Percentiles rank a stretch among this genome's conserved stretches.
These are phyloP conservation scores for Corythaixoides concolor DNA, from an alignment of 2,113 vertebrate genomes.

Conservation along the genomic window DNA sequence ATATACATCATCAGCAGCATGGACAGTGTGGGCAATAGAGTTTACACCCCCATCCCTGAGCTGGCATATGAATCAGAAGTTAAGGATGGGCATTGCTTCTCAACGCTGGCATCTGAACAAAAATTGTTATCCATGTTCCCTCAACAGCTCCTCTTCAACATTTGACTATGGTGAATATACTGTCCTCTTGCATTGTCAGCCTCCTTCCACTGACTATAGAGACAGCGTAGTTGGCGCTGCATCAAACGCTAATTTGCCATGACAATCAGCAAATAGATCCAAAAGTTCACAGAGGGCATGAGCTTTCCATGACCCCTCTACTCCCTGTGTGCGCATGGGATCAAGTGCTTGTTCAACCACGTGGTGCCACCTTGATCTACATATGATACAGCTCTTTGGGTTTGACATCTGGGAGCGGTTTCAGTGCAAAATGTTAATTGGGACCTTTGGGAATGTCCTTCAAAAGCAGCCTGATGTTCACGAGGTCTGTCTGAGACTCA, in stretches of 20 bases:
- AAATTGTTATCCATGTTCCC: not conserved
- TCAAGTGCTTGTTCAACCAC: not conserved
- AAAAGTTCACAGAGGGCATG: not conserved
- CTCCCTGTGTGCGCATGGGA: not conserved
- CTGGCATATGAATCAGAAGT: not conserved
- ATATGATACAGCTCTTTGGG: rapidly evolving
- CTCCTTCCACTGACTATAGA: not conserved
- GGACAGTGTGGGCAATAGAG: not conserved
- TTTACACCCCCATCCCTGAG: not conserved
- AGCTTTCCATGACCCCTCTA: not conserved
- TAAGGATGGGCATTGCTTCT: not conserved
- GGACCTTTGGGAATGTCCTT: not conserved
- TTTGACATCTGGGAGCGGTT: not conserved
- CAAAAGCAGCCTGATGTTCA: not conserved
- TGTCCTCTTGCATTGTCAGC: not conserved
- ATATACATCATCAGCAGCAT: not conserved
- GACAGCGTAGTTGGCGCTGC: rapidly evolving
- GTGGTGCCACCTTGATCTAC: not conserved
- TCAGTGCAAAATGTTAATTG: not conserved
- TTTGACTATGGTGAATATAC: not conserved
- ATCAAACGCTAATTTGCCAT: not conserved
- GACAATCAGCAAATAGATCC: not conserved
- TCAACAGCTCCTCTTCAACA: not conserved
- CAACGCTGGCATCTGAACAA: not conserved
- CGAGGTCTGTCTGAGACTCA: not conserved